Evolutionary conservation across 2,113 vertebrate species (phyloP), one percentile per base, ranked within the genome.

Genomic region (Danio rerio): DNA sequence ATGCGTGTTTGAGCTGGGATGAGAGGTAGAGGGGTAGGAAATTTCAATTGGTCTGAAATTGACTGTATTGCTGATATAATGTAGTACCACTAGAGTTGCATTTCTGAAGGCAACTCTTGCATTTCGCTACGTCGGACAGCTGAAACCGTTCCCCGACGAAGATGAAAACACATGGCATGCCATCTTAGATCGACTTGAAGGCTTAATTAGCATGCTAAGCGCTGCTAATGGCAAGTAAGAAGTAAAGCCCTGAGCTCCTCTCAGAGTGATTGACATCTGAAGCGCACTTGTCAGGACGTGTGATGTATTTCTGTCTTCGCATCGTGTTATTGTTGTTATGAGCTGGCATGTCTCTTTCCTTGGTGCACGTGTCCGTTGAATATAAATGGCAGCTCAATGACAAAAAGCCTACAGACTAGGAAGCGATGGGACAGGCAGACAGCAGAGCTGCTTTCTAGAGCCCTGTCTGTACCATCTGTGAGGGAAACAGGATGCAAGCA

Each of bases 311-410:
- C 88, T 92, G 84, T 89, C 89, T 92, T 89, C 87, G 83, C 86
- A 88, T 87, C 86, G 84, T 87, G 70, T 88, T 91, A 85, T 89
- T 91, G 90, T 91, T 88, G 87, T 92, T 88, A 91, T 90, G 89
- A 90, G 88, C 86, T 82, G 82, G 87, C 80, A 84, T 90, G 85
- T 89, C 90, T 91, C 87, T 79, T 83, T 83, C 87, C 40, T 83
- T 58, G 65, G 89, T 81, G 88, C 82, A 87, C 85, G 89, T 89
- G 91, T 91, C 89, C 70, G 83, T 59, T 89, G 89, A 91, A 91
- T 90, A 88, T 90, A 92, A 90, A 91, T 89, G 89, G 90, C 90
- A 93, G 91, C 84, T 92, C 88, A 86, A 81, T 89, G 91, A 92
- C 92, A 93, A 93, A 90, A 91, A 89, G 87, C 84, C 88, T 86